A percentile compares a stretch with the other conserved stretches of the same genome.
Evolutionary conservation across 2,113 vertebrate genomes (phyloP).

Genomic region (Irena cyanogastra): DNA sequence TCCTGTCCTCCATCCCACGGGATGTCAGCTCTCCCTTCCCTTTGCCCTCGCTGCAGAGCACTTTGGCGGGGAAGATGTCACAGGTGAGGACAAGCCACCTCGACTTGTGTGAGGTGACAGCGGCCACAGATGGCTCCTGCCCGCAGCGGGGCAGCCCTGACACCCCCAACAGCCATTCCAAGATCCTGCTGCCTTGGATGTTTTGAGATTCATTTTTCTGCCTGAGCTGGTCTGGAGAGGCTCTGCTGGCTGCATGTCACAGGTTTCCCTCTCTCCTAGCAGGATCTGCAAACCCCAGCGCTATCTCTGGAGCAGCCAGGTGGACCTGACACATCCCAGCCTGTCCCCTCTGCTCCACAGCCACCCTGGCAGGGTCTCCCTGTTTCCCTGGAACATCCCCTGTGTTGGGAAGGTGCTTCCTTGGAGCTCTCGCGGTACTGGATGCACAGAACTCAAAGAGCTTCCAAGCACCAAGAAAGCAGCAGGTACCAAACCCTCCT

Average conservation of each 20-base stretch:
- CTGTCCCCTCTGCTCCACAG: not conserved
- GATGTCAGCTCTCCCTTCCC: not conserved
- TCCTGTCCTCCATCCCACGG: not conserved
- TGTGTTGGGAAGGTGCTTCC: not conserved
- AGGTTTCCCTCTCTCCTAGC: not conserved
- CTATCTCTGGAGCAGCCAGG: not conserved
- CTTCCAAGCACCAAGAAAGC: not conserved
- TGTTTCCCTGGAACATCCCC: not conserved
- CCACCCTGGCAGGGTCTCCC: not conserved
- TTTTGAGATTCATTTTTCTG: not conserved
- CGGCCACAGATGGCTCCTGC: not conserved
- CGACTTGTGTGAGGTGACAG: not conserved
- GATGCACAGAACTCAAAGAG: not conserved
- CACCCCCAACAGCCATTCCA: rapidly evolving
- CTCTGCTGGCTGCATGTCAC: not conserved
- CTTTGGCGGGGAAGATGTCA: rapidly evolving
- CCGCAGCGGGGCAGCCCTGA: rapidly evolving
- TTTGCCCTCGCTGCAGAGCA: not conserved
- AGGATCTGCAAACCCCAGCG: not conserved
- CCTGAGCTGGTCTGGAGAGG: not conserved
- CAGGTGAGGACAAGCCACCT: not conserved
- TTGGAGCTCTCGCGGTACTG: rapidly evolving
- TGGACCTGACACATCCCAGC: rapidly evolving
- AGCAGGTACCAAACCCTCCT: not conserved
- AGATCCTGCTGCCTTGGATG: rapidly evolving